These are phyloP conservation scores for Trichacis sp. DNA, from an alignment of 2,888 invertebrate genomes.

Conservation along the genomic window DNA sequence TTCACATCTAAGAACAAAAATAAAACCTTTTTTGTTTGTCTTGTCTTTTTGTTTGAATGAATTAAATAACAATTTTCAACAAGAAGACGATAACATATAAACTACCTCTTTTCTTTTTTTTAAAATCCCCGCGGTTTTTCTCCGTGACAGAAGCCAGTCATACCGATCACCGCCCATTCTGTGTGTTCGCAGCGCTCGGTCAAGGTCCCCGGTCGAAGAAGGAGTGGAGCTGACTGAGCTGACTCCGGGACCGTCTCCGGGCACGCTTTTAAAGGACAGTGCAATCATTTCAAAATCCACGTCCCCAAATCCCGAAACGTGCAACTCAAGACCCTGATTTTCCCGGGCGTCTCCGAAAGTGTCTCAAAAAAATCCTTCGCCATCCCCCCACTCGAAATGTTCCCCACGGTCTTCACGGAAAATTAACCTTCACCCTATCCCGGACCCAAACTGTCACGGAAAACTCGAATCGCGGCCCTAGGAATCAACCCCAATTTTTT, in stretches of 20 bases:
- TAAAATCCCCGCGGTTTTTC: too few relatives aligned
- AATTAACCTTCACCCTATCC: background rate
- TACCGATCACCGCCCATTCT: background rate
- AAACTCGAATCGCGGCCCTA: background rate
- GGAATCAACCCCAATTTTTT: background rate
- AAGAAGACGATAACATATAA: too few relatives aligned
- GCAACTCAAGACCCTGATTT: too few relatives aligned
- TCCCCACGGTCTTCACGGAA: background rate
- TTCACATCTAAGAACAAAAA: too few relatives aligned
- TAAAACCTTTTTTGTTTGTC: too few relatives aligned
- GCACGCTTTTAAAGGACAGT: background rate
- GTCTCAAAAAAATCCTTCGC: too few relatives aligned
- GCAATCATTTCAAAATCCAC: too few relatives aligned
- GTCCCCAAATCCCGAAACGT: too few relatives aligned
- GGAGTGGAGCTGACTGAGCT: background rate
- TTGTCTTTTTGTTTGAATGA: too few relatives aligned
- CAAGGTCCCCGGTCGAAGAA: background rate
- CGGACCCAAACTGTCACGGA: background rate
- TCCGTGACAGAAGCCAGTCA: background rate
- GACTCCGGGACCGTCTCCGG: background rate
- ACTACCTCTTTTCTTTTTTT: too few relatives aligned
- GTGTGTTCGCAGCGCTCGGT: background rate
- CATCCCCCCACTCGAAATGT: background rate
- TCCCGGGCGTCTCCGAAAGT: too few relatives aligned
- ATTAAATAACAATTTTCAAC: too few relatives aligned